These are phyloP conservation scores for Homalodisca vitripennis DNA, from an alignment of 1,140 invertebrate genomes.

Conservation along the genomic window DNA sequence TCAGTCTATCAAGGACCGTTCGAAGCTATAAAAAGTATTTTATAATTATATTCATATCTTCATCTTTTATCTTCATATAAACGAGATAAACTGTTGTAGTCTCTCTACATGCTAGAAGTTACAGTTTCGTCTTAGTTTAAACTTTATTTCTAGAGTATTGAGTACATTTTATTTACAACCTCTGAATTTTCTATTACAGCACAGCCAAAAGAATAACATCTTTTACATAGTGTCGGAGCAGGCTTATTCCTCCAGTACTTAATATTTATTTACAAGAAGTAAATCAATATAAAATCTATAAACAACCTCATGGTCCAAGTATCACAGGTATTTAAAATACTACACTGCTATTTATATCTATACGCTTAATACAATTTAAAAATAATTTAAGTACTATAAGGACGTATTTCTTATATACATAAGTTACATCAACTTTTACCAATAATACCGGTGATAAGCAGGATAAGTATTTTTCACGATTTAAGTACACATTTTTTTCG, in stretches of 20 bases:
- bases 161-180: not conserved
- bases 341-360: not conserved
- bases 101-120: not conserved
- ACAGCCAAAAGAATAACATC: not conserved
- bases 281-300: not conserved
- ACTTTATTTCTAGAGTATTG: not conserved
- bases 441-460: not conserved
- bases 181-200: not conserved
- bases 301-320: slow-evolving; percentile 21
- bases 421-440: not conserved
- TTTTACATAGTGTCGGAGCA: not conserved
- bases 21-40: not conserved
- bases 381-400: not conserved
- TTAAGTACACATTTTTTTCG: not conserved
- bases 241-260: not conserved
- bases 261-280: not conserved
- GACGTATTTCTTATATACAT: not conserved
- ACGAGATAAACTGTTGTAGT: too few species aligned
- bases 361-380: not conserved
- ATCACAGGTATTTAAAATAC: slow-evolving; percentile 10
- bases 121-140: not conserved
- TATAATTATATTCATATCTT: not conserved
- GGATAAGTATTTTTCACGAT: not conserved
- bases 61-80: not conserved
- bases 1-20: slow-evolving; percentile 6